Conservation (phyloP, 2,888 invertebrate species). For the Timema podura region DNA sequence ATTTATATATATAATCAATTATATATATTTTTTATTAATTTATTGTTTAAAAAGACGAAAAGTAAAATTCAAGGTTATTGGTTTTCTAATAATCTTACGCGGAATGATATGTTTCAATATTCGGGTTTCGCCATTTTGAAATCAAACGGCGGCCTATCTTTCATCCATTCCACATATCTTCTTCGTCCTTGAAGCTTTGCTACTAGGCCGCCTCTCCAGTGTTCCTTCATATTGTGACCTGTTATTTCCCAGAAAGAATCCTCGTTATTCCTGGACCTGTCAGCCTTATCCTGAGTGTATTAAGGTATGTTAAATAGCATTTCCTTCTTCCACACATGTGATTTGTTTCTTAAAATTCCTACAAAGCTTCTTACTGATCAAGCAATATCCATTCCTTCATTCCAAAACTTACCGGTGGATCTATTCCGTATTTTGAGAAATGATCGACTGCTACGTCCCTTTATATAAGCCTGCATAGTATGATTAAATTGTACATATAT, state of each 20-base stretch:
- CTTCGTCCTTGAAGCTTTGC: slow-evolving; percentile 31
- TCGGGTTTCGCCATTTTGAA: slow-evolving; percentile 12
- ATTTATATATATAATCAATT: too few relatives aligned
- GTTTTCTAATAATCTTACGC: too few relatives aligned
- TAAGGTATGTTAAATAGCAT: slow-evolving; percentile 32
- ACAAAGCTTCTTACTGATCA: too few relatives aligned
- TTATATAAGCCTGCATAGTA: too few relatives aligned
- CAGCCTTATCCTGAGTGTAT: slow-evolving; percentile 32
- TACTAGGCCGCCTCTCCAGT: slow-evolving; percentile 30
- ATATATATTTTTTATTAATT: too few relatives aligned
- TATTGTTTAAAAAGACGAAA: background rate
- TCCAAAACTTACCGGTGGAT: too few relatives aligned
- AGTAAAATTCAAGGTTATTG: background rate
- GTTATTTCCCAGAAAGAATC: slow-evolving; percentile 31
- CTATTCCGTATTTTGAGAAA: too few relatives aligned
- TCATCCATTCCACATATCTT: slow-evolving; percentile 21
- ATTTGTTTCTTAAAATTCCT: background rate
- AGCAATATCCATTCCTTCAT: too few relatives aligned
- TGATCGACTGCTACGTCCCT: too few relatives aligned
- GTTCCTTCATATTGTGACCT: slow-evolving; percentile 32
- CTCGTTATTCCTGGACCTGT: slow-evolving; percentile 31
- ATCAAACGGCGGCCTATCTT: background rate
- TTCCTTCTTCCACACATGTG: slow-evolving; percentile 29
- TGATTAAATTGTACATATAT: too few relatives aligned
- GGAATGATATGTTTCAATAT: too few relatives aligned